Conservation (phyloP, 2,797 vertebrate genomes). For the Mormyrops attenuatus region DNA sequence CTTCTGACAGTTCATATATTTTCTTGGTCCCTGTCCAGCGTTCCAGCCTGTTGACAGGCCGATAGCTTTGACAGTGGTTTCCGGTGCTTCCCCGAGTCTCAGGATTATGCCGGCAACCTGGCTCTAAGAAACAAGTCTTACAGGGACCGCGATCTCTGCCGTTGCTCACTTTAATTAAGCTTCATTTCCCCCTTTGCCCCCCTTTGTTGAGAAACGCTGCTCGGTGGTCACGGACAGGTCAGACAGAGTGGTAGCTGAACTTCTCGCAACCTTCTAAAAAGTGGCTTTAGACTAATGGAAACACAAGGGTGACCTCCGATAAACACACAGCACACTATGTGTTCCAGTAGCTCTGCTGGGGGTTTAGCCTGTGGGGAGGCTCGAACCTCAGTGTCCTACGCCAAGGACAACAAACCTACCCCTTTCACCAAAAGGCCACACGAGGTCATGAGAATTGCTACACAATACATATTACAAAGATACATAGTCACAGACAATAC, state of each 20-base stretch:
- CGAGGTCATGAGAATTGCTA: not conserved
- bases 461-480: not conserved
- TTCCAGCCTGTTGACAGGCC: not conserved
- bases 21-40: not conserved
- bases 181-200: not conserved
- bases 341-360: not conserved
- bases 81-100: not conserved
- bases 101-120: not conserved
- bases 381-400: not conserved
- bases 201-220: not conserved
- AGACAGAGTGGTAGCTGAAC: not conserved
- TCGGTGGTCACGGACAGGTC: not conserved
- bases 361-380: not conserved
- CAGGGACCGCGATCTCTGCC: not conserved
- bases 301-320: not conserved
- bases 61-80: slow-evolving; percentile 8
- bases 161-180: not conserved
- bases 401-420: not conserved
- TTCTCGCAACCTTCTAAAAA: not conserved
- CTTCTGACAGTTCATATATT: slow-evolving; percentile 1
- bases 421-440: not conserved
- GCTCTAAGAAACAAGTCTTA: not conserved
- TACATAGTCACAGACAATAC: not conserved
- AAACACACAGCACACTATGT: not conserved
- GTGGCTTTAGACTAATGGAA: not conserved